Percentiles rank a stretch among this genome's conserved stretches.
Conservation (phyloP, 2,888 invertebrate species). For the Timema podura region DNA sequence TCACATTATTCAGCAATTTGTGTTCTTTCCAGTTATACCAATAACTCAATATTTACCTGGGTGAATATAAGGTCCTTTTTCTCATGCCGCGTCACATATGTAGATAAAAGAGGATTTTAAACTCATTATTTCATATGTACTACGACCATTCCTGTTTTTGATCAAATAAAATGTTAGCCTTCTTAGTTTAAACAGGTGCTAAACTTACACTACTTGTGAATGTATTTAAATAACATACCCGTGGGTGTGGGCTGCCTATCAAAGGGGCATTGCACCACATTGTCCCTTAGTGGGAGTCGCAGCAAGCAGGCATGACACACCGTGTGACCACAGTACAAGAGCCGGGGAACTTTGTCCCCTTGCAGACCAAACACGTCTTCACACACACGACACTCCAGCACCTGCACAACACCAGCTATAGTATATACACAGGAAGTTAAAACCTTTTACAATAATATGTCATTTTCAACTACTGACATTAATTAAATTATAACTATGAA, state of each 20-base stretch:
- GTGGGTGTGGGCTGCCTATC: constrained; percentile 53
- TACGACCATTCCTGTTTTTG: no score
- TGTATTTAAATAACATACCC: constrained; percentile 35
- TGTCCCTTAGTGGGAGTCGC: constrained; percentile 45
- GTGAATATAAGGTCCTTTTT: no score
- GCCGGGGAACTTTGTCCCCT: constrained; percentile 53
- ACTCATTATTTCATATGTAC: no score
- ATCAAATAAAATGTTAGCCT: neutral
- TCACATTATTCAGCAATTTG: no score
- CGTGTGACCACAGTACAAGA: constrained; percentile 52
- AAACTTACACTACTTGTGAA: neutral
- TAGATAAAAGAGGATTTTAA: no score
- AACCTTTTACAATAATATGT: no score
- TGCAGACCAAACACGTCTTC: constrained; percentile 53
- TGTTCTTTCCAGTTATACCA: no score
- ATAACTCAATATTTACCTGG: no score
- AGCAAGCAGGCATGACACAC: constrained; percentile 55
- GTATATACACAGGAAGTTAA: no score
- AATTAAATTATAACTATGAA: no score
- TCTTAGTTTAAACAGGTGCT: neutral
- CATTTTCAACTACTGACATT: no score
- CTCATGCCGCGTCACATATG: no score
- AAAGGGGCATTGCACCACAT: constrained; percentile 51
- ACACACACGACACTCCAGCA: constrained; percentile 53
- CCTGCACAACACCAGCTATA: constrained; percentile 37